These are phyloP conservation scores for Acleris holmiana DNA, from an alignment of 2,888 invertebrate genomes.

Conservation along the genomic window DNA sequence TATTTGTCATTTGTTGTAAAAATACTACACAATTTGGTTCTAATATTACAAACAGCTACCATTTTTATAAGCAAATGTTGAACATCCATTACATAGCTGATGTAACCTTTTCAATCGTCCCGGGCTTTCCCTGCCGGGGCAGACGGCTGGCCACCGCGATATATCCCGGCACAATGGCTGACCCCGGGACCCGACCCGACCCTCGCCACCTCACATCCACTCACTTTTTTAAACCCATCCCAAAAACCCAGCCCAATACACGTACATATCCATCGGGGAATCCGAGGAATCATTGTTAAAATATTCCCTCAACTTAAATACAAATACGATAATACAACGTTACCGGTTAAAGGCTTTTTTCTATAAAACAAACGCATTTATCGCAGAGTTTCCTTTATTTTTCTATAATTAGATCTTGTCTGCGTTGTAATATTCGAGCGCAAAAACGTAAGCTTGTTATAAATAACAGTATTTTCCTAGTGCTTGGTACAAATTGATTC, in stretches of 20 bases:
- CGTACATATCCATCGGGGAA: constrained; percentile 10
- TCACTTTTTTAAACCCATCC: constrained; percentile 19
- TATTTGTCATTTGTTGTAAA: no score
- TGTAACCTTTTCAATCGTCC: constrained; percentile 6
- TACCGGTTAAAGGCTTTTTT: not conserved
- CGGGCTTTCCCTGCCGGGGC: constrained; percentile 13
- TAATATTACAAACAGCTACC: not conserved
- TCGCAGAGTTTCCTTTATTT: not conserved
- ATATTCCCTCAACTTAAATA: constrained; percentile 5
- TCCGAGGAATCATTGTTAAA: constrained; percentile 7
- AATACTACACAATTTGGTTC: not conserved
- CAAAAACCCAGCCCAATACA: constrained; percentile 13
- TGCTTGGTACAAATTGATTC: constrained; percentile 30
- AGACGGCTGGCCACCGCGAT: constrained; percentile 16
- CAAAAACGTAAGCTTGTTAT: constrained; percentile 5
- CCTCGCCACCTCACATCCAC: constrained; percentile 13
- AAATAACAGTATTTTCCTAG: constrained; percentile 6
- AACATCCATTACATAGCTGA: constrained; percentile 4
- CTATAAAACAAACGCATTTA: not conserved
- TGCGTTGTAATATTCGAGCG: constrained; percentile 10
- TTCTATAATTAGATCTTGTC: constrained; percentile 5
- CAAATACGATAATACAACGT: not conserved
- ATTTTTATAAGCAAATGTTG: constrained; percentile 9
- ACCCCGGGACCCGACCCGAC: constrained; percentile 21
- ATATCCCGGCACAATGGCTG: constrained; percentile 16